Evolutionary conservation across 2,113 vertebrate genomes (phyloP).

Genomic region (Atlantisia rogersi): DNA sequence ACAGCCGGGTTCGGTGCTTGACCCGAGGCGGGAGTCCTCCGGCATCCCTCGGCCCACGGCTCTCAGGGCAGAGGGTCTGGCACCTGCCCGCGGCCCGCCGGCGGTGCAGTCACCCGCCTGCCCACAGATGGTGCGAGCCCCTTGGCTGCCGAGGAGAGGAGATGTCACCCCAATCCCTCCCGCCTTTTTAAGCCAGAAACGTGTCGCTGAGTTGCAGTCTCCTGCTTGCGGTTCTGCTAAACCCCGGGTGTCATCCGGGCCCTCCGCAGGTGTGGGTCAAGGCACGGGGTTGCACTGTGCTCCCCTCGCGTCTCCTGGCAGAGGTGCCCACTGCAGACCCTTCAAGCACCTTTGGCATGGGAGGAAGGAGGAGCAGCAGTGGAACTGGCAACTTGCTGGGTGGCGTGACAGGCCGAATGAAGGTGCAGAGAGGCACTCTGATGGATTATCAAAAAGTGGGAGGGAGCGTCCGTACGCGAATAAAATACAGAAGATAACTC

Average conservation of each 20-base stretch:
- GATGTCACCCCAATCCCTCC: rapidly evolving
- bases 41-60: rapidly evolving
- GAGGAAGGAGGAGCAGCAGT: no score
- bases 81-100: neutral
- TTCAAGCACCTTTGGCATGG: rapidly evolving
- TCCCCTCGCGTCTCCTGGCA: no score
- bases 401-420: rapidly evolving
- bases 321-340: neutral
- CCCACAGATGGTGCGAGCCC: no score
- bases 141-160: neutral
- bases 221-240: neutral
- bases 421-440: neutral
- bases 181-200: rapidly evolving
- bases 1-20: neutral
- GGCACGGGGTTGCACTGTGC: neutral
- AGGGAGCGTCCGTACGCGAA: rapidly evolving
- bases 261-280: rapidly evolving
- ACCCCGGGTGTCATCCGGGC: rapidly evolving
- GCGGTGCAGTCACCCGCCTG: rapidly evolving
- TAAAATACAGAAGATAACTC: rapidly evolving
- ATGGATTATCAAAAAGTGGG: rapidly evolving
- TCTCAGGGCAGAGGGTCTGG: rapidly evolving
- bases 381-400: rapidly evolving
- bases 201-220: rapidly evolving
- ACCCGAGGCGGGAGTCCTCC: rapidly evolving